Evolutionary conservation across 2,113 vertebrate species (phyloP).

Genomic region (Colinus virginianus): DNA sequence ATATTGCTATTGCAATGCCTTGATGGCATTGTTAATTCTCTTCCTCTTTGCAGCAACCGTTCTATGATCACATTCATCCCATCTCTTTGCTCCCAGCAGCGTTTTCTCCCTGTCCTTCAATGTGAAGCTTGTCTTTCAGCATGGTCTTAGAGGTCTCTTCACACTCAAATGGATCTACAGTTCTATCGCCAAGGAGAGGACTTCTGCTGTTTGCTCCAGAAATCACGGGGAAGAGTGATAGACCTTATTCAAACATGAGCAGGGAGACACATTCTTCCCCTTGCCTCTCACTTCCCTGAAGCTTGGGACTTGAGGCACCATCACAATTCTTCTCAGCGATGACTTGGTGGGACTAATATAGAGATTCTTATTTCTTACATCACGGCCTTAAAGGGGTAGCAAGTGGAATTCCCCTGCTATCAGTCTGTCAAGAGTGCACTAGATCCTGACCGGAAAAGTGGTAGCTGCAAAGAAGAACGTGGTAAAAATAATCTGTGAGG

Average conservation of each 20-base stretch:
- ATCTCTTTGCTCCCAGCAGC: neutral
- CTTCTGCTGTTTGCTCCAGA: neutral
- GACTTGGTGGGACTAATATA: neutral
- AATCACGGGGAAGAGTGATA: neutral
- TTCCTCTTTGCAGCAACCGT: neutral
- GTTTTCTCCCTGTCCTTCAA: neutral
- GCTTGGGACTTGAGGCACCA: neutral
- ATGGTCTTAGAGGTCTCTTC: too few species aligned
- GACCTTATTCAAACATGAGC: neutral
- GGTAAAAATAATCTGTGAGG: conserved; percentile 23
- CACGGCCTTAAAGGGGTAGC: neutral
- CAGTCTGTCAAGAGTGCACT: neutral
- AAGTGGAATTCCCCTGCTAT: neutral
- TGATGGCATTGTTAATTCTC: too few species aligned
- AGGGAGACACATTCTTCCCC: neutral
- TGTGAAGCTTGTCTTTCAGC: neutral
- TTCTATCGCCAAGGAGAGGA: neutral
- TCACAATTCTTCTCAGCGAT: neutral
- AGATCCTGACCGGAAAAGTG: neutral
- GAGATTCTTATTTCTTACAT: neutral
- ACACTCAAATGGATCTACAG: too few species aligned
- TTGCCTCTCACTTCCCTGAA: neutral
- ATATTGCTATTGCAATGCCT: too few species aligned
- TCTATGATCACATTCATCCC: neutral
- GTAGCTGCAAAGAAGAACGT: neutral